Conservation (phyloP, 2,113 vertebrate species). For the Eupsittula cactorum region DNA sequence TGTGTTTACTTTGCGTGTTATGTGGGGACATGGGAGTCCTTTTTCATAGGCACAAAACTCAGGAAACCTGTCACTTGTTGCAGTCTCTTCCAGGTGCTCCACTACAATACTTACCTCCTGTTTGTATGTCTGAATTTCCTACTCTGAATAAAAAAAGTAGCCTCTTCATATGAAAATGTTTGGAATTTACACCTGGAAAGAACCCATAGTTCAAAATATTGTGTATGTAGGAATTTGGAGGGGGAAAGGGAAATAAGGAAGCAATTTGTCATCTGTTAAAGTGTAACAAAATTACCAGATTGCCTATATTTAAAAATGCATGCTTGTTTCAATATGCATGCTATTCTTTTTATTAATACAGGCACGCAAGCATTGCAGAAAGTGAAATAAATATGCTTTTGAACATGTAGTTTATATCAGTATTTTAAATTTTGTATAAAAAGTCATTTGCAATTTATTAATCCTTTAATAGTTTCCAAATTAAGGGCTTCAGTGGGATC, state of each 20-base stretch:
- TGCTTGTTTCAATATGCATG: neutral
- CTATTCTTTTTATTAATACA: neutral
- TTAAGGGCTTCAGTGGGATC: neutral
- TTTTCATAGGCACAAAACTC: neutral
- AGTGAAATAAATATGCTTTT: neutral
- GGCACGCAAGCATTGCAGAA: neutral
- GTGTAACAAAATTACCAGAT: neutral
- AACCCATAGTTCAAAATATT: neutral
- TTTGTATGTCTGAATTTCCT: neutral
- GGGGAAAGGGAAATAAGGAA: neutral
- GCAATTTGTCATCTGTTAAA: neutral
- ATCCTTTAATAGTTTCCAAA: neutral
- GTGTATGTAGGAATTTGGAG: neutral
- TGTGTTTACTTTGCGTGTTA: neutral
- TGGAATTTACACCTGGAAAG: neutral
- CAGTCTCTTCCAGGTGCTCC: neutral
- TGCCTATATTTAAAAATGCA: neutral
- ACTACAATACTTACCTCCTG: neutral
- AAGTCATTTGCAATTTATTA: neutral
- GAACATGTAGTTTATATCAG: neutral
- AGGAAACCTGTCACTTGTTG: neutral
- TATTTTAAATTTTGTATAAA: neutral
- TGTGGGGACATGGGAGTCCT: neutral
- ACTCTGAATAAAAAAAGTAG: neutral
- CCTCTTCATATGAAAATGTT: neutral